These are phyloP conservation scores for Dasysyrphus albostriatus DNA, from an alignment of 2,888 invertebrate genomes.

Conservation along the genomic window DNA sequence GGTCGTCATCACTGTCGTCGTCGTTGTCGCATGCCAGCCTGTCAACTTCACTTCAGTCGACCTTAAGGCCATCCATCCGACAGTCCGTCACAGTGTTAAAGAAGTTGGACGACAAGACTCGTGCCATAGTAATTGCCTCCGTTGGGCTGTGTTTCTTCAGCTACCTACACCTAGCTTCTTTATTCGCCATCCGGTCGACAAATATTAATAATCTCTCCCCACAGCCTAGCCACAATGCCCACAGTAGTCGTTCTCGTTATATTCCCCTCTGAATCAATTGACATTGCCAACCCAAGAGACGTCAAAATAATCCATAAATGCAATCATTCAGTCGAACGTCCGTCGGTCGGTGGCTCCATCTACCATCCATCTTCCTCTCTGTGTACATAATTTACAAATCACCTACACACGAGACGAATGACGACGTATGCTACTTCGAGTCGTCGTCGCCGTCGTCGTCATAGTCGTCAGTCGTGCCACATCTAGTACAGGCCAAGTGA, in stretches of 20 bases:
- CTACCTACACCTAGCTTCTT: slow-evolving; percentile 8
- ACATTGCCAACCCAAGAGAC: slow-evolving; percentile 51
- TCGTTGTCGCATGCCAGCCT: slow-evolving; percentile 40
- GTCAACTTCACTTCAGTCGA: slow-evolving; percentile 45
- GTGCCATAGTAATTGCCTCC: slow-evolving; percentile 67
- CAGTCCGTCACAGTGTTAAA: slow-evolving; percentile 50
- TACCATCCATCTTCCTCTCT: slow-evolving; percentile 70
- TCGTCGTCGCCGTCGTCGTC: neutral
- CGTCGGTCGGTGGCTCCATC: slow-evolving; percentile 56
- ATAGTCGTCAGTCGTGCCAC: slow-evolving; percentile 34
- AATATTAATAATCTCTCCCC: slow-evolving; percentile 44
- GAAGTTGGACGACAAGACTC: slow-evolving; percentile 56
- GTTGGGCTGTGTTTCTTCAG: slow-evolving; percentile 30
- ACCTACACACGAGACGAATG: slow-evolving; percentile 55
- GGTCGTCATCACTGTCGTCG: slow-evolving; percentile 29
- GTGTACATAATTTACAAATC: slow-evolving; percentile 72
- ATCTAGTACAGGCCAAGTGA: slow-evolving; percentile 51
- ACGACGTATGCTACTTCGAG: slow-evolving; percentile 20
- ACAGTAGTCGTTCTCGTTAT: slow-evolving; percentile 1
- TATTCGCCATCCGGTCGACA: slow-evolving; percentile 42
- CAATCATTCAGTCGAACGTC: slow-evolving; percentile 71
- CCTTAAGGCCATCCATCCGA: slow-evolving; percentile 55
- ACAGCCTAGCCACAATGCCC: slow-evolving; percentile 21
- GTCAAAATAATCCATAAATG: slow-evolving; percentile 73
- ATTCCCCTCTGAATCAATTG: slow-evolving; percentile 42